Evolutionary conservation across 1,140 invertebrate species (phyloP), one percentile per base, ranked within the genome.

Genomic region (Aleiodes sp.): DNA sequence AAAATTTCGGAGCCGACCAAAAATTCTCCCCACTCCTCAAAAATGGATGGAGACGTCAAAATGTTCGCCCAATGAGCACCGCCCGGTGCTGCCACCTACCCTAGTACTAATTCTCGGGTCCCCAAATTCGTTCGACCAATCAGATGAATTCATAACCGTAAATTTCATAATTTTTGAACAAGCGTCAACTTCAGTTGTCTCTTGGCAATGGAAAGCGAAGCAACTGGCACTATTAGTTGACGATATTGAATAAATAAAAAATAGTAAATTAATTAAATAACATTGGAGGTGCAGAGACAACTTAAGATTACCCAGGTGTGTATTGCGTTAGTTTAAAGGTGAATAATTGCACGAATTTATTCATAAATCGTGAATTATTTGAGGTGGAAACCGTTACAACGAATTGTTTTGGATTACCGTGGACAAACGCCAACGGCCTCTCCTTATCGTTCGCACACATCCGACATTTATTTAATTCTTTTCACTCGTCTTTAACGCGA

Each of bases 151-250:
- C 9, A 12, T 73, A 63, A 68, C 70, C 70, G 56, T 75, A 77
- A 78, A 70, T 73, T 73, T 75, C 65, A 74, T 75, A 76, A 33
- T 59, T 72, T 80, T 80, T 78, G 71, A 79, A 80, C 70, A 46
- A 73, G 75, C 76, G 72, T 79, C 76, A 76, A 59, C 56, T 29
- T 59, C 56, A 59, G 56, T 59, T 59, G 56, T 59, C 56, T 59
- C 56, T 31, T 29, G 28, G 56, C 56, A 59, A 59, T 59, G 46
- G 46, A 52, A 52, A 52, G 28, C 56, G 28, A 4, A 14, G 12
- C 56, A 31, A 59, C 56, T 14, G 56, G 12, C 6, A 29, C 10
- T 14, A 59, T 59, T 59, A 59, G 56, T 59, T 59, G 28, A 31
- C n/a, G 7, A 33, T 33, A 2, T 33, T 33, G 10, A 8, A 4